A percentile compares a stretch with the other conserved stretches of the same genome.
phyloP scores from a whole-genome alignment of 2,888 invertebrate genomes.

The Watsonalla cultraria region DNA sequence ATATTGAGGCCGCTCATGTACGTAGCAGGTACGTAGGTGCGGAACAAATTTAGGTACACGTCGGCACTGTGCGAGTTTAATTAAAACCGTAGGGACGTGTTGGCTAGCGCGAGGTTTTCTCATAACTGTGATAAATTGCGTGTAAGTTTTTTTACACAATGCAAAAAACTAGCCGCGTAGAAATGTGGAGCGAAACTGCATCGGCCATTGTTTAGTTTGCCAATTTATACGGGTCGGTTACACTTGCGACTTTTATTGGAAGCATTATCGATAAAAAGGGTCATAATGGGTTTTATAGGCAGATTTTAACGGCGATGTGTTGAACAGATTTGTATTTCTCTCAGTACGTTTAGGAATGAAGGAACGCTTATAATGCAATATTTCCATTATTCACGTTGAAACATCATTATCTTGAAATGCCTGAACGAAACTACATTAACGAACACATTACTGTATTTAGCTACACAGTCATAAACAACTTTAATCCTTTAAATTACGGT shows the following conservation, averaged over 20 bases:
- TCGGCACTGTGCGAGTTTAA: slow-evolving; percentile 58
- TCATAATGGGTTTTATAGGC: slow-evolving; percentile 72
- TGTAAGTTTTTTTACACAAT: slow-evolving; percentile 58
- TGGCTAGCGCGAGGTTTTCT: slow-evolving; percentile 69
- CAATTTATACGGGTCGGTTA: slow-evolving; percentile 79
- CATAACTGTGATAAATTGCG: slow-evolving; percentile 73
- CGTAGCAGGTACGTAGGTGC: slow-evolving; percentile 8
- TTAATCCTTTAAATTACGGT: background rate
- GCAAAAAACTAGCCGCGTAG: slow-evolving; percentile 68
- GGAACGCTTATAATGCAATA: slow-evolving; percentile 8
- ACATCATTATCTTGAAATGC: too few relatives aligned
- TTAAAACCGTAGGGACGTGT: slow-evolving; percentile 70
- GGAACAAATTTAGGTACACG: slow-evolving; percentile 58
- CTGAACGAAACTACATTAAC: too few relatives aligned
- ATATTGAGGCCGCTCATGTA: slow-evolving; percentile 40
- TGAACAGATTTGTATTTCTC: slow-evolving; percentile 53
- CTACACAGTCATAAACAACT: background rate
- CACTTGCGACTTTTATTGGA: slow-evolving; percentile 75
- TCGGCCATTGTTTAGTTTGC: slow-evolving; percentile 75
- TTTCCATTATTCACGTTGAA: background rate
- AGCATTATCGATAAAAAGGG: slow-evolving; percentile 76
- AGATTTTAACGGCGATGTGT: slow-evolving; percentile 70
- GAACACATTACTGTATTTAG: too few relatives aligned
- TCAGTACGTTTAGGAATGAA: slow-evolving; percentile 33
- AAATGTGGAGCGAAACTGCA: slow-evolving; percentile 75